These are phyloP conservation scores for Tylochromis polylepis DNA, from an alignment of 2,113 vertebrate species.

Conservation along the genomic window DNA sequence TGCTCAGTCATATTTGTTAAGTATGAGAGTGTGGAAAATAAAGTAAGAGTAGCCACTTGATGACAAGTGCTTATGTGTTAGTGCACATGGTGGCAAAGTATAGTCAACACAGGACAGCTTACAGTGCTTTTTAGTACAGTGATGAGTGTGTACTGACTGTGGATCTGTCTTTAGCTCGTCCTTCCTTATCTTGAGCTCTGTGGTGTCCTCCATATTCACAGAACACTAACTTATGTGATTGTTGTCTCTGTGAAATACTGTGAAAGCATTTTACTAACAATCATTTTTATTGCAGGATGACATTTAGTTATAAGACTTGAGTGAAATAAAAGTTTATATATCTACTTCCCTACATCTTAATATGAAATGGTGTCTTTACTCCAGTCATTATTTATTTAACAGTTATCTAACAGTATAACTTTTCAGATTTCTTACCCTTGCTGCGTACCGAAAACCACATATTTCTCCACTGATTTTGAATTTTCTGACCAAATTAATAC, in stretches of 20 bases:
- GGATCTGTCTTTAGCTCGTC: background rate
- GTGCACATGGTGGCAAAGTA: background rate
- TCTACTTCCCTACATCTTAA: background rate
- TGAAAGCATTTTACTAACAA: background rate
- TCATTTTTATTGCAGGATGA: background rate
- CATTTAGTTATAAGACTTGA: background rate
- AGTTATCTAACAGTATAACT: background rate
- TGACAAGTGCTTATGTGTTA: background rate
- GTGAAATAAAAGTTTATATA: background rate
- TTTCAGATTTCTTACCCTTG: background rate
- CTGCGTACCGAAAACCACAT: background rate
- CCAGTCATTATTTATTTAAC: background rate
- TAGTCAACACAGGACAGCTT: background rate
- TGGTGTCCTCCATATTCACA: background rate
- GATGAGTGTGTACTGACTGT: background rate
- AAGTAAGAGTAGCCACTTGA: background rate
- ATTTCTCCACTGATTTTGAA: background rate
- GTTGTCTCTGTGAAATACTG: background rate
- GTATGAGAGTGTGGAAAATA: background rate
- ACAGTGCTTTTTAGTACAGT: background rate
- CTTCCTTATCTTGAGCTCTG: background rate
- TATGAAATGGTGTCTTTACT: background rate
- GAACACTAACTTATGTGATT: background rate
- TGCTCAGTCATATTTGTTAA: background rate
- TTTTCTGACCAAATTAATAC: background rate